A percentile compares a stretch with the other conserved stretches of the same genome.
phyloP scores from a whole-genome alignment of 2,888 invertebrate species.

The Molanna angustata region DNA sequence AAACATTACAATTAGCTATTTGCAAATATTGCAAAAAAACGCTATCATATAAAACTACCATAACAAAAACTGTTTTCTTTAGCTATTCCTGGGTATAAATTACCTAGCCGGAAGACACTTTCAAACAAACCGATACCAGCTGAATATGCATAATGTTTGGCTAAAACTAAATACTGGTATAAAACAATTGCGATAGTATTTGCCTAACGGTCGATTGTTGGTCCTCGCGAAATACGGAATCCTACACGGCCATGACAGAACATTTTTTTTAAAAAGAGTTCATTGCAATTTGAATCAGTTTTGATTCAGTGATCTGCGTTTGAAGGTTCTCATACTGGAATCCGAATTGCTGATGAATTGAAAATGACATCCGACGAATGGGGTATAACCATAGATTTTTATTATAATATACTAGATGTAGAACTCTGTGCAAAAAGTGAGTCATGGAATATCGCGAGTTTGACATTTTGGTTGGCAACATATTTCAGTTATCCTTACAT shows the following conservation, averaged over 20 bases:
- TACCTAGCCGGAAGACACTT: neutral
- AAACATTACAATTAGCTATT: neutral
- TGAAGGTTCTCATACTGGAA: conserved; percentile 1
- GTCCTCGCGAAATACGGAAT: neutral
- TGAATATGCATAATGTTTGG: neutral
- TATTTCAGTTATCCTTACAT: too few relatives aligned
- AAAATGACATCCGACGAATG: neutral
- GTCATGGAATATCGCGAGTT: too few relatives aligned
- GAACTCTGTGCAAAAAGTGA: too few relatives aligned
- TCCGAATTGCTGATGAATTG: neutral
- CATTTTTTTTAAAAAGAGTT: neutral
- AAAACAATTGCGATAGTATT: neutral
- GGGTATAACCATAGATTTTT: too few relatives aligned
- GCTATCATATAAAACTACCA: neutral
- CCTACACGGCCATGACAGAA: neutral
- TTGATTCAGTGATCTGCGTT: neutral
- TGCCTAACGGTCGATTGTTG: neutral
- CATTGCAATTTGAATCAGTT: neutral
- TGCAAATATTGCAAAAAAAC: conserved; percentile 2
- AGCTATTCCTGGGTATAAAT: neutral
- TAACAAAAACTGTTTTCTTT: neutral
- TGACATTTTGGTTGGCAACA: too few relatives aligned
- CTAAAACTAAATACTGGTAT: neutral
- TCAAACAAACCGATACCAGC: neutral
- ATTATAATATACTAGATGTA: too few relatives aligned